These are phyloP conservation scores for Papilio helenus DNA, from an alignment of 1,140 invertebrate genomes.

Conservation along the genomic window DNA sequence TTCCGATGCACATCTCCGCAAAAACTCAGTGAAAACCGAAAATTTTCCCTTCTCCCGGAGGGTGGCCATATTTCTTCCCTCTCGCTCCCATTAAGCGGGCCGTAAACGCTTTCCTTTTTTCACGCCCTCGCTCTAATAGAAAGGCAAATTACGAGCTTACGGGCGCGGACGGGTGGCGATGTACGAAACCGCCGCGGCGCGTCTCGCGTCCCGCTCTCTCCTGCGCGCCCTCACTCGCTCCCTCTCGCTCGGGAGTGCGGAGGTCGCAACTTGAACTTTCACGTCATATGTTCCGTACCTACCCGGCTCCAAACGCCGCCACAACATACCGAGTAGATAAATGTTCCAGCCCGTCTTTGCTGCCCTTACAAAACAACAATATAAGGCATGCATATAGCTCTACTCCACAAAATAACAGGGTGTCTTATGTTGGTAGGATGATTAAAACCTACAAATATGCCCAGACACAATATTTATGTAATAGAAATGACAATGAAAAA, in stretches of 20 bases:
- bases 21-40: constrained; percentile 80
- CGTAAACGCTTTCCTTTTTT: constrained; percentile 83
- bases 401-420: background rate
- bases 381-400: background rate
- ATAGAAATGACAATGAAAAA: too few relatives aligned
- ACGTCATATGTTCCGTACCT: constrained; percentile 72
- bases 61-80: constrained; percentile 82
- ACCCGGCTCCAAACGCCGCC: constrained; percentile 48
- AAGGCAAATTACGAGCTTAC: constrained; percentile 83
- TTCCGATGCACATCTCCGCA: constrained; percentile 79
- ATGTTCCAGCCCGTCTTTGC: constrained; percentile 31
- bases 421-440: background rate
- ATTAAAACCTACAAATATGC: background rate
- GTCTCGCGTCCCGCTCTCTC: constrained; percentile 65
- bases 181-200: constrained; percentile 76
- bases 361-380: background rate
- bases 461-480: background rate
- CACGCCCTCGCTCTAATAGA: constrained; percentile 83
- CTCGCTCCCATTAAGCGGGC: constrained; percentile 81
- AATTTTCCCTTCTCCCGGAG: constrained; percentile 80
- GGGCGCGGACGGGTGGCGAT: constrained; percentile 81
- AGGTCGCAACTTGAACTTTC: constrained; percentile 78
- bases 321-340: constrained; percentile 44
- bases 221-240: constrained; percentile 51
- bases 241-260: constrained; percentile 64